Conservation (phyloP, 2,888 invertebrate genomes). For the Lepas anatifera region DNA sequence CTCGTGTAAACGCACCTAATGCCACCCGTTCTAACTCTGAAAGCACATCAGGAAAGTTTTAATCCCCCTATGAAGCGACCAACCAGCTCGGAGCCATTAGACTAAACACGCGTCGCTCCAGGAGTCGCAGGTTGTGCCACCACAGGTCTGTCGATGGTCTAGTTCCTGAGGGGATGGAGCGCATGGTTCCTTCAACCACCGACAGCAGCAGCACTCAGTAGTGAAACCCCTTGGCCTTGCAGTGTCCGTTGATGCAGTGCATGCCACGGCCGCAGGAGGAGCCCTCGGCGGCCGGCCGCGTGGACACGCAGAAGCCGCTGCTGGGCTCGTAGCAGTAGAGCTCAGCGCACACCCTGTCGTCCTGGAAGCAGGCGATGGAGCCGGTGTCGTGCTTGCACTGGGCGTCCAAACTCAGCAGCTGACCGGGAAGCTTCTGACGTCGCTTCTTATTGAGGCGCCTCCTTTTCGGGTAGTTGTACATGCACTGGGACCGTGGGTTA, state of each 20-base stretch:
- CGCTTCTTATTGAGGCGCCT: background rate
- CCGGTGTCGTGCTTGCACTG: constrained; percentile 8
- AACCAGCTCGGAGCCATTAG: no score
- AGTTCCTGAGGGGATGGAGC: no score
- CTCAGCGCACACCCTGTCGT: constrained; percentile 6
- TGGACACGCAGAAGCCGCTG: constrained; percentile 11
- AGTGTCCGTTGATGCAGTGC: background rate
- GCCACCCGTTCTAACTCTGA: no score
- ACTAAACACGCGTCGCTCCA: no score
- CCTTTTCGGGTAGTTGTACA: background rate
- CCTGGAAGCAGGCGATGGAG: constrained; percentile 12
- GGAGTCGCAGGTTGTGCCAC: no score
- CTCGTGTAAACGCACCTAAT: no score
- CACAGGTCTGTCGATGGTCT: no score
- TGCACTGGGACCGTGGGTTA: background rate
- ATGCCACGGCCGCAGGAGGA: constrained; percentile 9
- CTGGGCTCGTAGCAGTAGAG: background rate
- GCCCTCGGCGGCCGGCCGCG: constrained; percentile 15
- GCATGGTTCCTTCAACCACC: no score
- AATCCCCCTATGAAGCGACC: no score
- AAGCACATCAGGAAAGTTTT: no score
- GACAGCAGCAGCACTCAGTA: no score
- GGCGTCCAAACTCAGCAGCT: background rate
- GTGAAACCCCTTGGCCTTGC: background rate
- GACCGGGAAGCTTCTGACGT: constrained; percentile 17